Conservation (phyloP, 2,113 vertebrate species). For the Crotalus horridus region DNA sequence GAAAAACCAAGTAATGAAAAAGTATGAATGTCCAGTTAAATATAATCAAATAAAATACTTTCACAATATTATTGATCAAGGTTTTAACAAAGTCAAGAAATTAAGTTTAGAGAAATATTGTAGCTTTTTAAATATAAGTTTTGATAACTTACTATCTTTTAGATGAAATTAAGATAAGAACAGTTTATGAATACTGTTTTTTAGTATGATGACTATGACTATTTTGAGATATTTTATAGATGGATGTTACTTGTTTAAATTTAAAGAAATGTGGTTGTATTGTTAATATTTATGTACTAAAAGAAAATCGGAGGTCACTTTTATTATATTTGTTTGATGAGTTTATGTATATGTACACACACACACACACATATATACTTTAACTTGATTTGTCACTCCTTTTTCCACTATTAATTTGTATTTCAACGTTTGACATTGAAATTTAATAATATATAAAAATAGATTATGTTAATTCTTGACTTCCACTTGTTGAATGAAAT, state of each 20-base stretch:
- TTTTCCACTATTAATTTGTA: not conserved
- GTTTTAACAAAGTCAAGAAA: not conserved
- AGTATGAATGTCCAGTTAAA: not conserved
- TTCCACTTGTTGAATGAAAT: not conserved
- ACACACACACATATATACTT: not conserved
- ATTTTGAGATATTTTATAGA: not conserved
- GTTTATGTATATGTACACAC: not conserved
- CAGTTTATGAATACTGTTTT: not conserved
- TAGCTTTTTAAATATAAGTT: not conserved
- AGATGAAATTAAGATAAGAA: not conserved
- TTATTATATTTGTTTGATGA: not conserved
- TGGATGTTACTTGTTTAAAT: not conserved
- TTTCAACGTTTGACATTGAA: not conserved
- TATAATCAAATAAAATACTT: not conserved
- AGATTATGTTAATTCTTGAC: not conserved
- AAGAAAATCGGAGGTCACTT: not conserved
- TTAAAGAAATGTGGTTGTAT: not conserved
- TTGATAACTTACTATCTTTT: not conserved
- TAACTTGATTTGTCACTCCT: not conserved
- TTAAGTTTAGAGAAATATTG: not conserved
- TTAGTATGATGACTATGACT: not conserved
- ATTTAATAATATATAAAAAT: not conserved
- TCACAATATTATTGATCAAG: not conserved
- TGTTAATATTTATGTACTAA: not conserved
- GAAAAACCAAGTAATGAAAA: not conserved